phyloP scores from a whole-genome alignment of 2,797 vertebrate species.

The Atherinosoma microstoma region DNA sequence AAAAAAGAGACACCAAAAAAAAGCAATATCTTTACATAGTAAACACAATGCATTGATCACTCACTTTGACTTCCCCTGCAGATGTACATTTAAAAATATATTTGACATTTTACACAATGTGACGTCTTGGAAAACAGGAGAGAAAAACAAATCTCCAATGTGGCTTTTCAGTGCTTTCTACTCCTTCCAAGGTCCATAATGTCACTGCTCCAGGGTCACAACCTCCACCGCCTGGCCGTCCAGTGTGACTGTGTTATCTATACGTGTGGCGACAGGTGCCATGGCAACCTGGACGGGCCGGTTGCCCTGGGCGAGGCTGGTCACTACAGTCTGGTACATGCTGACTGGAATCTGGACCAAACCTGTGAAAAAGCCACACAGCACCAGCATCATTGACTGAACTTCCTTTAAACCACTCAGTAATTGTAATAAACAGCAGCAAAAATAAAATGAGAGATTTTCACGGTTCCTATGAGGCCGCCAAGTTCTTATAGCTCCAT shows the following conservation, averaged over 20 bases:
- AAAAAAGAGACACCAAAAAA: slow-evolving; percentile 33
- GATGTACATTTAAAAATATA: slow-evolving; percentile 79
- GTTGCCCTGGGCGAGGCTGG: slow-evolving; percentile 96
- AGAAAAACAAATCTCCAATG: slow-evolving; percentile 53
- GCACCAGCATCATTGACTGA: not conserved
- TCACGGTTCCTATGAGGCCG: not conserved
- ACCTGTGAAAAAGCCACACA: slow-evolving; percentile 76
- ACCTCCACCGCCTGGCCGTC: slow-evolving; percentile 98
- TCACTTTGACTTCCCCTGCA: slow-evolving; percentile 71
- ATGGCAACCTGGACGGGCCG: slow-evolving; percentile 97
- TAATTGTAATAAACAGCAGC: not conserved
- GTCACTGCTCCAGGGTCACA: slow-evolving; percentile 96
- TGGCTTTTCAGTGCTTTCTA: slow-evolving; percentile 57
- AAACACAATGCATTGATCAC: slow-evolving; percentile 75
- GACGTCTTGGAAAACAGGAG: slow-evolving; percentile 60
- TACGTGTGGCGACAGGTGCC: slow-evolving; percentile 94
- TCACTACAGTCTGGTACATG: slow-evolving; percentile 99
- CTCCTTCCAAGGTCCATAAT: slow-evolving; percentile 48
- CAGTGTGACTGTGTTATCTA: slow-evolving; percentile 94
- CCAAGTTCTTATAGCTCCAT: slow-evolving; percentile 28
- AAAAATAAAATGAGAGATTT: not conserved
- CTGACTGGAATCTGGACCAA: slow-evolving; percentile 97
- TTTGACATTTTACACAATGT: slow-evolving; percentile 76
- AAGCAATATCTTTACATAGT: slow-evolving; percentile 80
- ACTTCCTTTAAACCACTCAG: not conserved